These are phyloP conservation scores for Ginglymostoma cirratum DNA, from an alignment of 2,113 vertebrate species.

Conservation along the genomic window DNA sequence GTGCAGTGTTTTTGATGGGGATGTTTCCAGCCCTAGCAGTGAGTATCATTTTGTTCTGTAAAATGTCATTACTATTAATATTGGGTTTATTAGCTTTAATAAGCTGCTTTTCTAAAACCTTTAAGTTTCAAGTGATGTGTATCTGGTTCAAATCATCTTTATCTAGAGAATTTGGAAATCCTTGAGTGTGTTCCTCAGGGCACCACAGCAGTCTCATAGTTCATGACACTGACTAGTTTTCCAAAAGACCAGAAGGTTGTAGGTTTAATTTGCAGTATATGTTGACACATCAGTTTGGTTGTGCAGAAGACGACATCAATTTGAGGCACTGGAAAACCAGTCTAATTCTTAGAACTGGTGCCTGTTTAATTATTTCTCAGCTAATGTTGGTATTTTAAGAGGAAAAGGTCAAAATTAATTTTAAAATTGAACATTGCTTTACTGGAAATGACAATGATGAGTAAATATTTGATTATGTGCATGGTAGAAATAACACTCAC, in stretches of 20 bases:
- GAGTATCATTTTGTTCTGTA: slow-evolving; percentile 38
- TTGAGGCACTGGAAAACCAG: background rate
- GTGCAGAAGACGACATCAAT: background rate
- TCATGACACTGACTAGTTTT: background rate
- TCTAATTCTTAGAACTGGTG: too few species aligned
- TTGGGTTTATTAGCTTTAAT: background rate
- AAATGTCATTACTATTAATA: background rate
- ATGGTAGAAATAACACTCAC: background rate
- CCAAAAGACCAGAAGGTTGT: background rate
- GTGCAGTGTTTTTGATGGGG: slow-evolving; percentile 77
- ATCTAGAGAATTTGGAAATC: background rate
- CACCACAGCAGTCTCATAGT: background rate
- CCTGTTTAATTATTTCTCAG: background rate
- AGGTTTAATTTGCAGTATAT: background rate
- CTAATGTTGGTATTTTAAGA: background rate
- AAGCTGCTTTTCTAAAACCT: background rate
- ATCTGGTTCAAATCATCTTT: background rate
- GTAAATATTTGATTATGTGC: background rate
- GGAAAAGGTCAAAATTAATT: background rate
- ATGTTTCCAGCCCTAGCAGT: slow-evolving; percentile 74
- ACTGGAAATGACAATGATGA: background rate
- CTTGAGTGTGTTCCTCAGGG: background rate
- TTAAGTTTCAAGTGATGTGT: background rate
- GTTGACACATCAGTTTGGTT: background rate
- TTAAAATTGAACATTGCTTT: background rate